Base-by-base conservation (phyloP, 2,888 invertebrate genomes). In the Amorpha juglandis region DNA sequence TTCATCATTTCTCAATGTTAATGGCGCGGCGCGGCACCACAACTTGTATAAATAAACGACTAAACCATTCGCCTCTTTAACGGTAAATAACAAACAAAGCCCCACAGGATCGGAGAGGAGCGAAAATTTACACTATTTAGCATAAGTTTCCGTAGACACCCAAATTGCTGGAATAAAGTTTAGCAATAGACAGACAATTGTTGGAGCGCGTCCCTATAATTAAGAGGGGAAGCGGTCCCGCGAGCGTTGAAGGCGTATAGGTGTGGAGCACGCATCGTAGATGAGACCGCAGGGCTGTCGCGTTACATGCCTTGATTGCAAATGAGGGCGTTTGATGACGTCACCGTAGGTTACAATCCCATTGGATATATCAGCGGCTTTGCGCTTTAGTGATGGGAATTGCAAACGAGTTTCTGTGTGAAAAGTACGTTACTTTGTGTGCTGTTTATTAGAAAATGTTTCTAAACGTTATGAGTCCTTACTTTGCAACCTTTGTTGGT, bases 211-310 rank as follows among this genome's bases (percentile, higher is more conserved):
- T 68, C 71, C 71, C 76, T 75, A 77, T 82, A 82, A 84, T 84
- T 81, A 84, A 78, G 77, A 75, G 74, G 77, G 75, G 63, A 75
- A 76, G 74, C n/a, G 71, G 75, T 74, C 72, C 79, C 73, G 71
- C 67, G 72, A 71, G 80, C 79, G 76, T 82, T 81, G 76, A 78
- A 84, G 82, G 85, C 80, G 83, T 84, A 85, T 82, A 84, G 82
- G 84, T 81, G 78, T 75, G 73, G 76, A 77, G 69, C 74, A 75
- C 74, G 79, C 80, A 78, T 81, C 76, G 72, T 70, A 76, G 80
- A 85, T 85, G 83, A 82, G 81, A 80, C 80, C 79, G 69, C 81
- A 78, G 76, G 75, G 78, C 71, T 74, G 65, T 64, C 66, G 67
- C 55, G 67, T 68, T 68, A 71, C 72, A 77, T 76, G 79, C 76